Conservation (phyloP, 92 coral and sea anemone species). For the Epizoanthus illoricatus region DNA sequence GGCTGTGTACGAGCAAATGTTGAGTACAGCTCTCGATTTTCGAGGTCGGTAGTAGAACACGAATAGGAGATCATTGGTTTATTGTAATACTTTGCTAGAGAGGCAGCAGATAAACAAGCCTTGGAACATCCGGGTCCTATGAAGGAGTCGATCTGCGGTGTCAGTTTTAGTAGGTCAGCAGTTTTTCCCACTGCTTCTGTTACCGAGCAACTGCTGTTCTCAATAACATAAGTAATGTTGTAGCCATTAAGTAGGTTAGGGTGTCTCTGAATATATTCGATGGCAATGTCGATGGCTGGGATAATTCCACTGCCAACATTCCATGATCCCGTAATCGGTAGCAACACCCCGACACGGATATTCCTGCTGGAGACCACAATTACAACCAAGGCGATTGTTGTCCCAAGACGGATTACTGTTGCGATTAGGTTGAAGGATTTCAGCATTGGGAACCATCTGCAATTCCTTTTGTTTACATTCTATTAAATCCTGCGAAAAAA, state of each 20-base stretch:
- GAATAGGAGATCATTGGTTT: conserved; percentile 77
- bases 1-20: conserved; percentile 83
- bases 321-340: conserved; percentile 66
- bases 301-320: conserved; percentile 58
- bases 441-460: conserved; percentile 4
- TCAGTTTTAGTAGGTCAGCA: conserved; percentile 56
- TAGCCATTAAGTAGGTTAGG: conserved; percentile 45
- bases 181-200: conserved; percentile 53
- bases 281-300: conserved; percentile 62
- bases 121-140: conserved; percentile 85
- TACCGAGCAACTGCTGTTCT: conserved; percentile 55
- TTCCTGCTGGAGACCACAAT: conserved; percentile 1
- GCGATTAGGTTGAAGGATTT: background rate
- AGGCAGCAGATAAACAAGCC: conserved; percentile 60
- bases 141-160: conserved; percentile 47
- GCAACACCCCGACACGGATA: conserved; percentile 54
- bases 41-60: conserved; percentile 68
- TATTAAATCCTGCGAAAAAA: background rate
- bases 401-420: background rate
- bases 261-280: conserved; percentile 46
- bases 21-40: conserved; percentile 54
- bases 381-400: background rate
- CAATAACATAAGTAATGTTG: conserved; percentile 57
- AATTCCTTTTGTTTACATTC: background rate
- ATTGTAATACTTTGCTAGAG: conserved; percentile 72